phyloP scores from a whole-genome alignment of 2,113 vertebrate species.

The Pteropus alecto region DNA sequence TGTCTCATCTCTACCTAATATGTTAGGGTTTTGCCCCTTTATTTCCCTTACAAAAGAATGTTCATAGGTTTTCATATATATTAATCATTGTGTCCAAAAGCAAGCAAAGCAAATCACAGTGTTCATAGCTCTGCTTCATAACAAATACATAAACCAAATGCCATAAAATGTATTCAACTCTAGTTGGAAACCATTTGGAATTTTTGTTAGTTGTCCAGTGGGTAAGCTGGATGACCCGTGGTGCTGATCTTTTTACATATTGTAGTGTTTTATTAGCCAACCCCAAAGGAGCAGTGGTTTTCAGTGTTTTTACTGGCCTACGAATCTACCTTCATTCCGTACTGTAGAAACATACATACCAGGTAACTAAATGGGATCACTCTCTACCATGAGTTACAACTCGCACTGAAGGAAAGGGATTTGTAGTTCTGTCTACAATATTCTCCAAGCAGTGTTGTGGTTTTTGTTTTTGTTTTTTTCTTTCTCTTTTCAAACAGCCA shows the following conservation, averaged over 20 bases:
- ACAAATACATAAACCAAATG: conserved; percentile 85
- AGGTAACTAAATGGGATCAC: conserved; percentile 82
- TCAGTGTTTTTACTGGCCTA: conserved; percentile 84
- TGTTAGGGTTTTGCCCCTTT: conserved; percentile 71
- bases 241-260: conserved; percentile 86
- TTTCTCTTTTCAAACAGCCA: conserved; percentile 79
- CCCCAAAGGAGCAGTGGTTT: conserved; percentile 85
- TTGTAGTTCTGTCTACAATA: conserved; percentile 75
- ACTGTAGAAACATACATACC: conserved; percentile 85
- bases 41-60: conserved; percentile 78
- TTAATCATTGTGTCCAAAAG: conserved; percentile 79
- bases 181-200: conserved; percentile 80
- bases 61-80: conserved; percentile 78
- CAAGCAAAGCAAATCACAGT: conserved; percentile 83
- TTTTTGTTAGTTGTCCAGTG: conserved; percentile 81
- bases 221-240: conserved; percentile 80
- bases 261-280: conserved; percentile 79
- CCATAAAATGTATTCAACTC: conserved; percentile 84
- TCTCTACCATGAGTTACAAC: conserved; percentile 64
- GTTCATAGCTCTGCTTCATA: conserved; percentile 83
- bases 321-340: conserved; percentile 88
- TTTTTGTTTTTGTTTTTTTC: neutral
- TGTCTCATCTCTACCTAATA: conserved; percentile 74
- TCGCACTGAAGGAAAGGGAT: conserved; percentile 73
- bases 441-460: conserved; percentile 84